phyloP scores from a whole-genome alignment of 2,888 invertebrate genomes.

The Drosophila nigricruria region DNA sequence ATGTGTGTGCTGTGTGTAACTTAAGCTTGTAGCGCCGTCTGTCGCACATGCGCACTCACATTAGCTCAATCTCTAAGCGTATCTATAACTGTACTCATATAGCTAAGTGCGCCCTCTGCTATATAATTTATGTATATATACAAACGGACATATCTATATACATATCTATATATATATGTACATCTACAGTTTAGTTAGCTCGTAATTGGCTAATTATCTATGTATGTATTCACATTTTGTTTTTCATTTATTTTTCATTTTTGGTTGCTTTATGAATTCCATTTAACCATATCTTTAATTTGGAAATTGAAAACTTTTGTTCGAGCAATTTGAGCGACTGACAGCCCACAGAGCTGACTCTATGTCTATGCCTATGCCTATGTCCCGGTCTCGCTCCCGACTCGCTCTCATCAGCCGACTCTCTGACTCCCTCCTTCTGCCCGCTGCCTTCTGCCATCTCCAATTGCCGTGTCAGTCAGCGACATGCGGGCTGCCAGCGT shows the following conservation, averaged over 20 bases:
- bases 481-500: constrained; percentile 55
- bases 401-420: not conserved
- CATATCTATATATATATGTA: not conserved
- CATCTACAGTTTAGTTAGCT: constrained; percentile 45
- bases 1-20: constrained; percentile 14
- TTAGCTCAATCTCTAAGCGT: constrained; percentile 30
- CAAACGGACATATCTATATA: not conserved
- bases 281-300: constrained; percentile 77
- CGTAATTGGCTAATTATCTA: constrained; percentile 74
- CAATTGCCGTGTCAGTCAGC: constrained; percentile 9
- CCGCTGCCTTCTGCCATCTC: not conserved
- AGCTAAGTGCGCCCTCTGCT: constrained; percentile 28
- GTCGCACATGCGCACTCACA: constrained; percentile 56
- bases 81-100: constrained; percentile 44
- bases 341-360: constrained; percentile 38
- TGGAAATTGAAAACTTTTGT: constrained; percentile 74
- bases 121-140: constrained; percentile 31
- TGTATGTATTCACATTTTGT: constrained; percentile 21
- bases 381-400: not conserved
- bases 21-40: constrained; percentile 51
- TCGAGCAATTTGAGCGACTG: constrained; percentile 29
- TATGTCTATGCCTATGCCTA: not conserved
- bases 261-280: constrained; percentile 63
- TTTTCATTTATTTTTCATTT: constrained; percentile 2
- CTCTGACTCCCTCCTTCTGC: not conserved